phyloP scores from a whole-genome alignment of 2,888 invertebrate species.

The Hirtodrosophila duncani region DNA sequence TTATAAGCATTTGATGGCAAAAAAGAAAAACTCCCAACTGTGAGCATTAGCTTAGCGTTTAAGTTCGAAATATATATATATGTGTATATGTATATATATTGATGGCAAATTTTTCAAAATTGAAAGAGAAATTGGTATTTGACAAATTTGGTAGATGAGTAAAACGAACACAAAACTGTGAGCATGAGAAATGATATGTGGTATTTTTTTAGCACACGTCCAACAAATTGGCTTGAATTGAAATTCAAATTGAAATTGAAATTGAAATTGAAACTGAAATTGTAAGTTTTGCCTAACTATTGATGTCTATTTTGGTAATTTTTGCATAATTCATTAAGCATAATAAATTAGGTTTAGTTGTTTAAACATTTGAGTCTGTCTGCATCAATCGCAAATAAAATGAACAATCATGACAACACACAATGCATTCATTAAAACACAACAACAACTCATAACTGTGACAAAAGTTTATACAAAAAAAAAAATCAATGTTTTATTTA shows the following conservation, averaged over 20 bases:
- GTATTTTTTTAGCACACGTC: constrained; percentile 48
- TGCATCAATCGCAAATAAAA: constrained; percentile 32
- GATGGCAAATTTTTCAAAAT: constrained; percentile 46
- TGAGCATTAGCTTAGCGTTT: constrained; percentile 68
- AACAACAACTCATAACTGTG: constrained; percentile 58
- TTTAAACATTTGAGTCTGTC: constrained; percentile 38
- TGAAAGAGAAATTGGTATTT: constrained; percentile 28
- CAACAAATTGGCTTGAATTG: constrained; percentile 20
- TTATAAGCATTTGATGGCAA: constrained; percentile 23
- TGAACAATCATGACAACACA: constrained; percentile 45
- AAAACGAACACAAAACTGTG: constrained; percentile 38
- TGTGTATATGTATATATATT: constrained; percentile 26
- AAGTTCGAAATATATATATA: constrained; percentile 43
- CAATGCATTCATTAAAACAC: constrained; percentile 15
- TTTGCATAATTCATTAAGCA: constrained; percentile 47
- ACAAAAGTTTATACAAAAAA: constrained; percentile 41
- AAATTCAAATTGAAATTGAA: constrained; percentile 37
- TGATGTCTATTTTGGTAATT: constrained; percentile 51
- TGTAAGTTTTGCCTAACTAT: constrained; percentile 7
- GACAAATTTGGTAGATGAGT: constrained; percentile 14
- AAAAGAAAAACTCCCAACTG: constrained; percentile 63
- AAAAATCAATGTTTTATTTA: constrained; percentile 21
- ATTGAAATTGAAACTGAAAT: constrained; percentile 29
- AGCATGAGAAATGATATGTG: constrained; percentile 65
- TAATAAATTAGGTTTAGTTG: constrained; percentile 47